Base-by-base conservation (phyloP, 1,140 invertebrate genomes). In the Drosophila prosaltans region DNA sequence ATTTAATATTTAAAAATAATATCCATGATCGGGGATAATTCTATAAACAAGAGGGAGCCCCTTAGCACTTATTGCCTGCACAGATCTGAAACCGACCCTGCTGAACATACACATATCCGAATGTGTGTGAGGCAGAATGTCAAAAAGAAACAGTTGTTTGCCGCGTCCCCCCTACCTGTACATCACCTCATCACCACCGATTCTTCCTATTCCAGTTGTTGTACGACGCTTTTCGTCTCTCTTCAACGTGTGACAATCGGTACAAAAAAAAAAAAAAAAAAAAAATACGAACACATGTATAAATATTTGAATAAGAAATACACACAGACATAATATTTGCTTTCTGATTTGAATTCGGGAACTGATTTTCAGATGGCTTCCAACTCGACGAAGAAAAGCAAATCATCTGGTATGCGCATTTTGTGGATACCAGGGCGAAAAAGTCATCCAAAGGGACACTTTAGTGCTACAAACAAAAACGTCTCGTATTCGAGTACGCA, bases 341-440 rank as follows among this genome's bases (percentile, higher is more conserved):
- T 60, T 70, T 63, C 30, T 24, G 41, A 63, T 63, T 63, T 72
- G 64, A 72, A 77, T 40, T 67, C 28, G 48, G 65, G 60, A 40
- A 32, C 81, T 80, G 82, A 79, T 71, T 88, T 86, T 59, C 79
- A 86, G 83, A 86, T 86, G 83, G 72, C 83, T 70, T 86, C 82
- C 36, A 73, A 75, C 45, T 65, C 83, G 24, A 74, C 83, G 57
- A 86, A 86, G 65, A 90, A 88, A 79, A 72, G 60, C 68, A 91
- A 91, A 45, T 79, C 85, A 26, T 81, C 80, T 59, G 85, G 85
- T 70, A 74, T 91, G 70, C 90, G 90, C 65, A 81, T 91, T 28
- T 74, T 91, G 67, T 91, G 90, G 90, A 91, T 91, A 84, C 90
- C 90, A 48, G 90, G 90, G 55, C 75, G 82, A 45, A 90, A 91